Conservation (phyloP, 2,888 invertebrate species). For the Limnephilus auricula region DNA sequence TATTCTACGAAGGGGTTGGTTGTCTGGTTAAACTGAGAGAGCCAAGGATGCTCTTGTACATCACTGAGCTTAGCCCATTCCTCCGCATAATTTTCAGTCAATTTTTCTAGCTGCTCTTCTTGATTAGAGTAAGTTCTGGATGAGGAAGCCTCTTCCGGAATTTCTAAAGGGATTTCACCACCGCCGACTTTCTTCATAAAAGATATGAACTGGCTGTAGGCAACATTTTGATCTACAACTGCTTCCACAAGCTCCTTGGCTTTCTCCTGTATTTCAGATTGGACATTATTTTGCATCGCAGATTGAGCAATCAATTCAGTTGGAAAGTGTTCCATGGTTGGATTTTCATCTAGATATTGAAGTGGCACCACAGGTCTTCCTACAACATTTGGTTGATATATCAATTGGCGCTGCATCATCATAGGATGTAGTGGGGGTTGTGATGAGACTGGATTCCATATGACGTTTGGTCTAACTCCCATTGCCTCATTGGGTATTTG, state of each 20-base stretch:
- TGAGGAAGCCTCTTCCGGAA: conserved; percentile 70
- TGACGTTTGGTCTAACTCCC: conserved; percentile 67
- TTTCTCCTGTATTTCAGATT: conserved; percentile 76
- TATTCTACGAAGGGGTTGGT: conserved; percentile 82
- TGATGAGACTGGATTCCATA: conserved; percentile 69
- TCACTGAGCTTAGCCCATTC: conserved; percentile 89
- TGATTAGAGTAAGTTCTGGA: conserved; percentile 71
- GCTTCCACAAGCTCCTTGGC: conserved; percentile 79
- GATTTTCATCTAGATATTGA: conserved; percentile 72
- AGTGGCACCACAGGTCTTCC: conserved; percentile 71
- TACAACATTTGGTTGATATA: conserved; percentile 52
- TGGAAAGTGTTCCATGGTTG: conserved; percentile 69
- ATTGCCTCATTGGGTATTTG: conserved; percentile 68
- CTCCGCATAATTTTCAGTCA: conserved; percentile 82
- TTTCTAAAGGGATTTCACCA: conserved; percentile 80
- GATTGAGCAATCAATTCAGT: conserved; percentile 67
- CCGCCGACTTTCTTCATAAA: conserved; percentile 89
- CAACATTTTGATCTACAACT: conserved; percentile 82
- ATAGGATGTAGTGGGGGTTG: conserved; percentile 51
- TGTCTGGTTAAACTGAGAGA: conserved; percentile 79
- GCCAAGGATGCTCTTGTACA: conserved; percentile 83
- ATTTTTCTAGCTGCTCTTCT: conserved; percentile 75
- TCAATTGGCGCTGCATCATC: conserved; percentile 55
- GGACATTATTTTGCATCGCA: conserved; percentile 29
- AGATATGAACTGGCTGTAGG: conserved; percentile 89